Evolutionary conservation across 2,113 vertebrate species (phyloP), one percentile per base, ranked within the genome.

Genomic region (Formicarius rufipectus): DNA sequence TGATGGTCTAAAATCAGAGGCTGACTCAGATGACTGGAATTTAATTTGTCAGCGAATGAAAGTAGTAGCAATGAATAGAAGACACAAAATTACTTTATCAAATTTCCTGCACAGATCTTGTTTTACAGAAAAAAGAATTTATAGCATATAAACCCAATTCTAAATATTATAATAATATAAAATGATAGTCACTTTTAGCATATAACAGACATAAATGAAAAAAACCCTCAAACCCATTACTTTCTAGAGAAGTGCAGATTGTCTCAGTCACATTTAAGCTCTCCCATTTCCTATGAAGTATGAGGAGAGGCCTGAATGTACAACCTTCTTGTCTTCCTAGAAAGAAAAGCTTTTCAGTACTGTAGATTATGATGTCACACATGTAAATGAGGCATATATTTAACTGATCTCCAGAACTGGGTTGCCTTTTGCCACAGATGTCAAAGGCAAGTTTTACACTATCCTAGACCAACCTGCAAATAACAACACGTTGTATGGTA

Each of bases 1-100:
- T 81, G 90, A 96, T 83, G 93, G 85, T 88, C 95, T 93, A 94
- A 97, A 97, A 84, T 96, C 82, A 87, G 89, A 88, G 66, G 78
- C 89, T 58, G 78, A 95, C 85, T 96, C 93, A 91, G 86, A 94
- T 84, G 89, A 93, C 50, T 56, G 31, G 74, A 95, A 78, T 84
- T 84, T 76, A 93, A 77, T 84, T 97, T 88, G 59, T 85, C 82
- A 95, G 85, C 33, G 56, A 68, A 49, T 31, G 20, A 85, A 95
- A 95, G 84, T 90, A 94, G 82, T 55, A 90, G 75, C 76, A 86
- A 88, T 90, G 85, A 96, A 86, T 92, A 87, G 87, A 86, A 91
- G 67, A 76, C 67, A 93, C 82, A 73, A 89, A 94, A 93, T 44
- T 19, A 86, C 64, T 94, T 89, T 69, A 82, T 95, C 59, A 92